These are phyloP conservation scores for Parochlus steinenii DNA, from an alignment of 2,888 invertebrate genomes.

Conservation along the genomic window DNA sequence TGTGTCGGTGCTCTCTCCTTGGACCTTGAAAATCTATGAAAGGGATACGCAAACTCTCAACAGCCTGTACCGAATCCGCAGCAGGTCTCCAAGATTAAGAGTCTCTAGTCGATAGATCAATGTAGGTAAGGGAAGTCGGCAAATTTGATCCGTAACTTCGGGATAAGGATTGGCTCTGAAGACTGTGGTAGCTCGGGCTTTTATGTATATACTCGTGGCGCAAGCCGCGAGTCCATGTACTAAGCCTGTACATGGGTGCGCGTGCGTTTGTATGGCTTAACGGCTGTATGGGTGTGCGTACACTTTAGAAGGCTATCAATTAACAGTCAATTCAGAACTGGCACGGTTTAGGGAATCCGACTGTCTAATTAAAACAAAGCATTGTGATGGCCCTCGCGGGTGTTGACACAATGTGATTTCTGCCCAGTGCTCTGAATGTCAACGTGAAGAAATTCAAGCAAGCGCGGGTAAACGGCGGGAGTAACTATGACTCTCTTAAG, in stretches of 20 bases:
- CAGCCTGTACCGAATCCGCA: constrained; percentile 49
- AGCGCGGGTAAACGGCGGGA: constrained; percentile 44
- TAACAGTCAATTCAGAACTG: constrained; percentile 41
- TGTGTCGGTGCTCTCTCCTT: constrained; percentile 18
- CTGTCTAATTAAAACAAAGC: constrained; percentile 54
- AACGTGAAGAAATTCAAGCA: constrained; percentile 44
- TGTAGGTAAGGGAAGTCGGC: constrained; percentile 52
- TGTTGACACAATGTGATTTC: constrained; percentile 50
- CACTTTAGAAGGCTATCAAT: constrained; percentile 29
- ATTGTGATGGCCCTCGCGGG: constrained; percentile 46
- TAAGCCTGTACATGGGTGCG: constrained; percentile 7
- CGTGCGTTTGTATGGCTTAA: too few species aligned
- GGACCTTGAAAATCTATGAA: too few species aligned
- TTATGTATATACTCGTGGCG: constrained; percentile 21
- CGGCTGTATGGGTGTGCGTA: constrained; percentile 14
- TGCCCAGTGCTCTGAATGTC: constrained; percentile 49
- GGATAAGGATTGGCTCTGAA: constrained; percentile 60
- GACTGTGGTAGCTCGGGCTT: constrained; percentile 43
- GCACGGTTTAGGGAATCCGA: constrained; percentile 44
- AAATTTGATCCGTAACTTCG: constrained; percentile 39
- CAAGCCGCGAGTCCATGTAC: too few species aligned
- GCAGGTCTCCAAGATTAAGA: constrained; percentile 58
- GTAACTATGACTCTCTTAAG: constrained; percentile 31
- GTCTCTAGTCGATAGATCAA: constrained; percentile 50
- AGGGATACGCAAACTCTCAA: constrained; percentile 16